These are phyloP conservation scores for Pseudomyrmex pallidus DNA, from an alignment of 1,140 invertebrate species.

Conservation along the genomic window DNA sequence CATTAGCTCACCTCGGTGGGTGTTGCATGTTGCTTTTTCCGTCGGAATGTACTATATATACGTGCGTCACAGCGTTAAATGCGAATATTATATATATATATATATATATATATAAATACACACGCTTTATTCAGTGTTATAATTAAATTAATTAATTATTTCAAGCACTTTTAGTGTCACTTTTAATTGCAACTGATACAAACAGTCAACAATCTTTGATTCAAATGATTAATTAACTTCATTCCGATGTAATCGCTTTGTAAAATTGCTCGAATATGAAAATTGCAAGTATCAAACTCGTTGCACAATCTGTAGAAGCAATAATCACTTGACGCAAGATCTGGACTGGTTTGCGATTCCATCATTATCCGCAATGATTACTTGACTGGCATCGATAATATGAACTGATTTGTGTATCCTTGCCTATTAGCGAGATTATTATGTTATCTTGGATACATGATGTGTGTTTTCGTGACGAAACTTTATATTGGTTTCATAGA, in stretches of 20 bases:
- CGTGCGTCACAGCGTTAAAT: too few species aligned
- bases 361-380: conserved; percentile 22
- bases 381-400: neutral
- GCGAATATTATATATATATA: too few species aligned
- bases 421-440: conserved; percentile 12
- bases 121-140: neutral
- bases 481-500: neutral
- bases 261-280: too few species aligned
- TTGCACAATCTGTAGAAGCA: conserved; percentile 21
- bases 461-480: neutral
- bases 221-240: neutral
- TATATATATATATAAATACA: too few species aligned
- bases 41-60: neutral
- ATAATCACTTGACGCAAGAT: neutral
- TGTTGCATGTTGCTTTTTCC: conserved; percentile 12
- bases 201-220: neutral
- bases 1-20: neutral
- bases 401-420: conserved; percentile 32
- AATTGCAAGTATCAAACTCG: neutral
- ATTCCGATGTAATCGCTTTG: neutral
- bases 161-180: too few species aligned
- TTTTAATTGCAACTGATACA: too few species aligned
- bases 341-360: conserved; percentile 26
- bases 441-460: neutral
- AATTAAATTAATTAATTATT: neutral